Evolutionary conservation across 2,888 invertebrate genomes (phyloP).

Genomic region (Halocaridina rubra): DNA sequence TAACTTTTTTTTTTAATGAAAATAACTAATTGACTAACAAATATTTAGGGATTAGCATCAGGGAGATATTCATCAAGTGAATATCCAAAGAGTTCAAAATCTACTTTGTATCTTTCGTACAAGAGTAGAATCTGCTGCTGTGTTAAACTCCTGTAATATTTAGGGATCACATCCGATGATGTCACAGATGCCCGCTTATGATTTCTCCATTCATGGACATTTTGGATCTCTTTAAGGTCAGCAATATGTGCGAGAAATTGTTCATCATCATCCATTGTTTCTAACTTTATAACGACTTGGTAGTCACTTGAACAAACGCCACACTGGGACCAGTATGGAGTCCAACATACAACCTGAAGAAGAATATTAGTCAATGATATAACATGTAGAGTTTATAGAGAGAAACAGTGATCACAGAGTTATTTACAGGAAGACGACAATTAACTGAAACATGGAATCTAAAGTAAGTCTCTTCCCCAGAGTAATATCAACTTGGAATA

Average conservation of each 20-base stretch:
- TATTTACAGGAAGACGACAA: too few relatives aligned
- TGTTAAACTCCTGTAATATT: constrained; percentile 16
- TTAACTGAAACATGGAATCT: too few relatives aligned
- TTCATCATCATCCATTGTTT: constrained; percentile 35
- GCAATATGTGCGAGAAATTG: constrained; percentile 35
- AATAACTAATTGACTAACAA: too few relatives aligned
- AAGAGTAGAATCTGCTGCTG: neutral
- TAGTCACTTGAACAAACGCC: constrained; percentile 41
- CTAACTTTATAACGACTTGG: constrained; percentile 34
- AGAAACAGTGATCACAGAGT: too few relatives aligned
- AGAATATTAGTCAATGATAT: too few relatives aligned
- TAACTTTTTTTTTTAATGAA: too few relatives aligned
- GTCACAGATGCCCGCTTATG: neutral
- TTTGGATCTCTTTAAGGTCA: constrained; percentile 32
- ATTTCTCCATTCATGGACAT: constrained; percentile 31
- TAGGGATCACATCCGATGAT: neutral
- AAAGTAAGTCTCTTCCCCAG: too few relatives aligned
- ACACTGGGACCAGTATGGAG: constrained; percentile 38
- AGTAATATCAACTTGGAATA: too few relatives aligned
- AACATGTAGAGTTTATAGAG: too few relatives aligned
- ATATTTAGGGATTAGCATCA: neutral
- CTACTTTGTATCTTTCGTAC: constrained; percentile 11
- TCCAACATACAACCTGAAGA: constrained; percentile 42
- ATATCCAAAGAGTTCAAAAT: constrained; percentile 45
- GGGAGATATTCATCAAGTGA: constrained; percentile 24